Base-by-base conservation (phyloP, 2,888 invertebrate genomes). In the Temnothorax unifasciatus region DNA sequence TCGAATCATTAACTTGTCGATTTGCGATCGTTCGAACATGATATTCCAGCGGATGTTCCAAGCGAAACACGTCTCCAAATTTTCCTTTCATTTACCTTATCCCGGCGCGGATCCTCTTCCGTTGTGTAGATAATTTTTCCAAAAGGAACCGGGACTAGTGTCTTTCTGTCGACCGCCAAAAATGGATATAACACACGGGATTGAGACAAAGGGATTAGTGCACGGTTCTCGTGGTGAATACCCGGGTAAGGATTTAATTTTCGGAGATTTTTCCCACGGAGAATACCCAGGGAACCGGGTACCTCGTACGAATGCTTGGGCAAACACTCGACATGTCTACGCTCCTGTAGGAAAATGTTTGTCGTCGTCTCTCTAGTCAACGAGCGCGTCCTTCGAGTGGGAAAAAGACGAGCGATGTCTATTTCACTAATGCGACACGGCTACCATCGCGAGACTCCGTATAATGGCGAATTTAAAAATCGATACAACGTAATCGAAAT, bases 261-360 rank as follows among this genome's bases (percentile, higher is more conserved):
- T 89, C 87, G 54, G 85, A 84, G 86, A 88, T 89, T 88, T 85
- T 92, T 91, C 91, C 91, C 91, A 92, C 91, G 91, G 66, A 75
- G 75, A 90, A 66, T 75, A 84, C 75, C 84, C 85, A 29, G 61
- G 34, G 84, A 54, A 85, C 68, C 63, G 64, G 85, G 84, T 83
- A 83, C 84, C 85, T 76, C 38, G 44, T 50, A 61, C 82, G 75
- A 87, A 89, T 84, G 85, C 85, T 88, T 90, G 85, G 83, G 89
- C 93, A 94, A 94, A 94, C 93, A 94, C 94, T 94, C 90, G 89
- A 91, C 63, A 90, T 87, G 91, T 92, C 93, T 92, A 90, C 91
- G 90, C 89, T 90, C 90, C 88, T 91, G 91, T 92, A 90, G 88
- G 83, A 93, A 92, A 92, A 92, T 93, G 91, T 93, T 93, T 93